Evolutionary conservation across 2,797 vertebrate species (phyloP).

Genomic region (Heliangelus exortis): DNA sequence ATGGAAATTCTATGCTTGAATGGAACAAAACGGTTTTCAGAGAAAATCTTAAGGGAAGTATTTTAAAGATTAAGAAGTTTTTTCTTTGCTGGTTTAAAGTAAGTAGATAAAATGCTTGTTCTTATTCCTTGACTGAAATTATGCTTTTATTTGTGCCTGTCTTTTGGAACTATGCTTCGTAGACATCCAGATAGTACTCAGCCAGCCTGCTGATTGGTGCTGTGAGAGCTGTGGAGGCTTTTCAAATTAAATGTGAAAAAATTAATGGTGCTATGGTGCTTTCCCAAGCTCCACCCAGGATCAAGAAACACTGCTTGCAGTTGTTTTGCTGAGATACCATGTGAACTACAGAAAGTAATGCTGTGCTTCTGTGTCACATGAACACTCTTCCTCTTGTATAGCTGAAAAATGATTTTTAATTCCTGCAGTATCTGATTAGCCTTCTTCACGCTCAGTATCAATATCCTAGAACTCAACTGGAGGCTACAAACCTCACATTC

Average conservation of each 20-base stretch:
- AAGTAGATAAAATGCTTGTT: not conserved
- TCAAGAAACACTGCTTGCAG: conserved; percentile 27
- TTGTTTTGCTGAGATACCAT: conserved; percentile 44
- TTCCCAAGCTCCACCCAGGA: conserved; percentile 53
- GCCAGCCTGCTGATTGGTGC: not conserved
- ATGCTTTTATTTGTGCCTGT: not conserved
- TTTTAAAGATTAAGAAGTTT: not conserved
- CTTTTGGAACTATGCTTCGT: not conserved
- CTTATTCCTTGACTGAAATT: not conserved
- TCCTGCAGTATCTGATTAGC: not conserved
- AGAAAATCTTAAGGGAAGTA: not conserved
- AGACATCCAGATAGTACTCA: not conserved
- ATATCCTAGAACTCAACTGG: not conserved
- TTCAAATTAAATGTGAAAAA: not conserved
- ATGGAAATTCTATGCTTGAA: not conserved
- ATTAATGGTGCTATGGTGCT: conserved; percentile 53
- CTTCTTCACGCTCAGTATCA: not conserved
- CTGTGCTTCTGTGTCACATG: conserved; percentile 50
- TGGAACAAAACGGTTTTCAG: not conserved
- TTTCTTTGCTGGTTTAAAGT: not conserved
- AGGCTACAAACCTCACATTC: not conserved
- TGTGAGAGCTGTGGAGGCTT: not conserved
- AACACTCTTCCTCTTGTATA: conserved; percentile 55
- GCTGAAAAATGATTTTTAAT: not conserved
- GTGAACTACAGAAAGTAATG: conserved; percentile 35